A percentile compares a stretch with the other conserved stretches of the same genome.
phyloP scores from a whole-genome alignment of 2,797 vertebrate genomes.

The Melanotaenia nigrans region DNA sequence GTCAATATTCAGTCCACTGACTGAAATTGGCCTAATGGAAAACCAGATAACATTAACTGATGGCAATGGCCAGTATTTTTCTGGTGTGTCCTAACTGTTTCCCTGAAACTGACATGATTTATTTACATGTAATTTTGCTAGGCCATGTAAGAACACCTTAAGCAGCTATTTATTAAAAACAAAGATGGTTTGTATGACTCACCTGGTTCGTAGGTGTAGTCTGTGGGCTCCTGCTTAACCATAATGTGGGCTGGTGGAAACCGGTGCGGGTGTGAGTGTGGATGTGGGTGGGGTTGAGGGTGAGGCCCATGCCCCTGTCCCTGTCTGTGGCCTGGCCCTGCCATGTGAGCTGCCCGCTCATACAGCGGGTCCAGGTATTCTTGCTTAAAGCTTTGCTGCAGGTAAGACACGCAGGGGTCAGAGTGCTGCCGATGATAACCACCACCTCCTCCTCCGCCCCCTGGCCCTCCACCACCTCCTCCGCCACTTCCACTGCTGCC shows the following conservation, averaged over 20 bases:
- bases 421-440: constrained; percentile 88
- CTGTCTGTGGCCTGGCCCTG: constrained; percentile 51
- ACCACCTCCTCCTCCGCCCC: constrained; percentile 60
- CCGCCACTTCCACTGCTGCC: constrained; percentile 53
- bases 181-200: constrained; percentile 53
- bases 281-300: constrained; percentile 55
- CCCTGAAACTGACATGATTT: too few relatives aligned
- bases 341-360: constrained; percentile 83
- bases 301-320: constrained; percentile 31
- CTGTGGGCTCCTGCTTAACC: constrained; percentile 94
- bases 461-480: constrained; percentile 61
- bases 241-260: constrained; percentile 88
- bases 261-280: constrained; percentile 75
- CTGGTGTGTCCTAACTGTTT: too few relatives aligned
- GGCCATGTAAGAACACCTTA: too few relatives aligned
- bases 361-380: constrained; percentile 91
- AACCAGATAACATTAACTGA: too few relatives aligned
- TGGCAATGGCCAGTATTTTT: too few relatives aligned
- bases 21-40: background rate
- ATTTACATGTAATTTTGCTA: too few relatives aligned
- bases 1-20: background rate
- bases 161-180: background rate
- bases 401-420: constrained; percentile 89
- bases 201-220: constrained; percentile 93
- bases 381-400: constrained; percentile 93